These are phyloP conservation scores for Sminthurinus signatus DNA, from an alignment of 1,140 invertebrate species.

Conservation along the genomic window DNA sequence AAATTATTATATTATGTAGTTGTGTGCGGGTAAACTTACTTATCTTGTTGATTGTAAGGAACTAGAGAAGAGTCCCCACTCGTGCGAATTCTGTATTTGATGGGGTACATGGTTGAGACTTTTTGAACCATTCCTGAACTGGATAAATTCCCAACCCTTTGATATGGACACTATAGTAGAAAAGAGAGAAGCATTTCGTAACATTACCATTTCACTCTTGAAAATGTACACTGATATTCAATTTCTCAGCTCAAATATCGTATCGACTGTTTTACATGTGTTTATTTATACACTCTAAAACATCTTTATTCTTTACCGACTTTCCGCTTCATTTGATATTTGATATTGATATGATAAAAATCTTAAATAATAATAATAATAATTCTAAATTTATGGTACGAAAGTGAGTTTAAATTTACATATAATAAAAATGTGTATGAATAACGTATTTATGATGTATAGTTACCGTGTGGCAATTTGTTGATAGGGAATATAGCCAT, in stretches of 20 bases:
- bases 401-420: neutral
- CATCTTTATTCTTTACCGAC: too few species aligned
- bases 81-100: constrained; percentile 28
- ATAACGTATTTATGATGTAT: neutral
- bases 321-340: too few species aligned
- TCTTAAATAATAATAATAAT: neutral
- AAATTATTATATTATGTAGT: too few species aligned
- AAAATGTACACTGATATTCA: neutral
- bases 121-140: neutral
- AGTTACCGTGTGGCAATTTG: constrained; percentile 40
- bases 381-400: neutral
- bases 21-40: too few species aligned
- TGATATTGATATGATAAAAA: neutral
- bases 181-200: neutral
- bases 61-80: neutral
- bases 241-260: neutral
- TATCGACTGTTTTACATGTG: too few species aligned
- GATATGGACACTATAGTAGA: constrained; percentile 24
- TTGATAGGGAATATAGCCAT: constrained; percentile 42
- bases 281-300: too few species aligned
- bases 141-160: neutral
- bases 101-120: constrained; percentile 28
- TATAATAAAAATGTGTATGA: neutral
- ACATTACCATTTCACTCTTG: too few species aligned
- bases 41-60: constrained; percentile 15